Evolutionary conservation across 1,140 invertebrate species (phyloP), one percentile per base, ranked within the genome.

Genomic region (Polypedilum vanderplanki): DNA sequence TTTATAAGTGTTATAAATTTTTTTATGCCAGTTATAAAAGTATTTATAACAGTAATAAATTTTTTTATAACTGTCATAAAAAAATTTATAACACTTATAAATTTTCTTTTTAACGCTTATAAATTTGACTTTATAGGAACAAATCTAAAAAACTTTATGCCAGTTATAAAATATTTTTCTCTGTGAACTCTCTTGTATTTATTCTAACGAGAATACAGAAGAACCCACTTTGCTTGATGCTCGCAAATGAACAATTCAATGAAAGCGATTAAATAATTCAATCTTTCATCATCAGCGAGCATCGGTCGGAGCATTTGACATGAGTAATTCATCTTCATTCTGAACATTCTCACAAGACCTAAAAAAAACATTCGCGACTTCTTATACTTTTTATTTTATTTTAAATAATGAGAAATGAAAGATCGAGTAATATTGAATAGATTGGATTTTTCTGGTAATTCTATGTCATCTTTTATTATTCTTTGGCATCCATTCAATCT

Each of bases 261-360:
- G 46, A 70, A 70, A 70, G 18, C 65, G 65, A 70, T 70, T 70
- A 70, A 70, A 70, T 70, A 70, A 70, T 70, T 70, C 65, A 70
- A 70, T 70, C 65, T 70, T 70, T 70, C 65, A 70, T 70, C 65
- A 70, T 70, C 65, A 70, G 65, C 18, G 65, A 70, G 18, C 65
- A 70, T 70, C 46, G 46, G 46, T 57, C 46, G 65, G 8, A 57
- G 65, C 17, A 70, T 70, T 70, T 70, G 65, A 70, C 65, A 70
- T 70, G 65, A 70, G 65, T 22, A 70, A 70, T 70, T 22, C 20
- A 70, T 70, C 65, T 70, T 70, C 65, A 70, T 70, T 70, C 65
- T 70, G 8, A n/a, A n/a, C 17, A 18, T 70, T 70, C 10, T 70
- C n/a, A 57, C 46, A 33, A 33, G 24, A 33, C 24, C n/a, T n/a